Percentiles rank a stretch among this genome's conserved stretches.
phyloP scores from a whole-genome alignment of 2,888 invertebrate genomes.

The Invenusta paracnida region DNA sequence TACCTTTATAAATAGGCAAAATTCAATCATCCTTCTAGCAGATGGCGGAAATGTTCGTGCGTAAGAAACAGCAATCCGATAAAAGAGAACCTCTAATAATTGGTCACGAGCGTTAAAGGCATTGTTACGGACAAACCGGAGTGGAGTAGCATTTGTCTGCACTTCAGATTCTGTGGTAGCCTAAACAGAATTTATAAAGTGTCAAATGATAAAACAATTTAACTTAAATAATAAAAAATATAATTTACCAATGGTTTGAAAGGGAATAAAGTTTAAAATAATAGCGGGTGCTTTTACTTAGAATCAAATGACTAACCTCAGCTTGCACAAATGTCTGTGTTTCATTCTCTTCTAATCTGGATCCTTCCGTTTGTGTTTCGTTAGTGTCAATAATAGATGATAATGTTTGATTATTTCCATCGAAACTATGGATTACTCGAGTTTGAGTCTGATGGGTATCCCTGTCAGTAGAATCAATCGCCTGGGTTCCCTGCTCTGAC shows the following conservation, averaged over 20 bases:
- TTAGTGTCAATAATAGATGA: background rate
- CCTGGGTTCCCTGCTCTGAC: background rate
- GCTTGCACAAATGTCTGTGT: slow-evolving; percentile 10
- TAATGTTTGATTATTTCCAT: background rate
- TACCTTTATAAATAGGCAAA: slow-evolving; percentile 74
- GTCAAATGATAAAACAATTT: too few species aligned
- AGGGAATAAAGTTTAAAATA: too few species aligned
- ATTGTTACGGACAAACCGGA: background rate
- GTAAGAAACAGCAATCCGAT: slow-evolving; percentile 83
- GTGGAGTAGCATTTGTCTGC: background rate
- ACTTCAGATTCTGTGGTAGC: slow-evolving; percentile 22
- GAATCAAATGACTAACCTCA: background rate
- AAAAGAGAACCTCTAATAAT: slow-evolving; percentile 85
- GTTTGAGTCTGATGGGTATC: slow-evolving; percentile 6
- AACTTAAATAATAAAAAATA: too few species aligned
- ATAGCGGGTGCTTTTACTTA: too few species aligned
- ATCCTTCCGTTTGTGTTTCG: slow-evolving; percentile 18
- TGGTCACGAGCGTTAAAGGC: slow-evolving; percentile 67
- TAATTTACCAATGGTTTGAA: too few species aligned
- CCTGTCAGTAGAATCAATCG: background rate
- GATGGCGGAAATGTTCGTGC: slow-evolving; percentile 79
- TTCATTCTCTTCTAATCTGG: background rate
- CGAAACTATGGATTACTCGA: background rate
- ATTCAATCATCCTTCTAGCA: slow-evolving; percentile 76
- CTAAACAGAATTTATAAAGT: too few species aligned